A percentile compares a stretch with the other conserved stretches of the same genome.
phyloP scores from a whole-genome alignment of 2,797 vertebrate species.

The Halcyon smyrnensis region DNA sequence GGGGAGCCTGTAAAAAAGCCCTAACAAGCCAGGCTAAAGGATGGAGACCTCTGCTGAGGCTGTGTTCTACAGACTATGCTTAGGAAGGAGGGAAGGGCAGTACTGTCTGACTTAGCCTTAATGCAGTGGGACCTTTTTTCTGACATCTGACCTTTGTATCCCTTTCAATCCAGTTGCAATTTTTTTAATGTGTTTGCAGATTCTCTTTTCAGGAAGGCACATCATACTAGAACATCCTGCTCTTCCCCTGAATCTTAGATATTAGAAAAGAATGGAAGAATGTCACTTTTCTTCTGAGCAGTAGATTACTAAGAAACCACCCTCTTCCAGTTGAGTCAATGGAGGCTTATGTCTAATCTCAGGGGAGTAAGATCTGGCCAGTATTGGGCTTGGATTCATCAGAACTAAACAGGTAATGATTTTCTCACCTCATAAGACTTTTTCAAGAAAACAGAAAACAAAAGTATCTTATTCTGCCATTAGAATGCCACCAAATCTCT shows the following conservation, averaged over 20 bases:
- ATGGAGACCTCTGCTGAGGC: background rate
- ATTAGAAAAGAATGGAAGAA: background rate
- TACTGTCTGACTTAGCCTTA: background rate
- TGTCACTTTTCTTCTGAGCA: background rate
- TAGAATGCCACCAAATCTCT: background rate
- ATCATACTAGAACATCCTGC: background rate
- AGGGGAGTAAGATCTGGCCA: background rate
- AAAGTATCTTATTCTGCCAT: background rate
- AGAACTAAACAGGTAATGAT: background rate
- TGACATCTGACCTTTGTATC: background rate
- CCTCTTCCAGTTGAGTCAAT: background rate
- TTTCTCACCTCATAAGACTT: background rate
- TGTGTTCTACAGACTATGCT: background rate
- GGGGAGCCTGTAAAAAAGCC: background rate
- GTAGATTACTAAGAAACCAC: background rate
- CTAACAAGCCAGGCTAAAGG: background rate
- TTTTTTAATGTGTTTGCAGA: background rate
- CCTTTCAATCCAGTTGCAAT: background rate
- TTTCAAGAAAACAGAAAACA: background rate
- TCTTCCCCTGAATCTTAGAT: background rate
- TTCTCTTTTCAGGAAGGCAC: background rate
- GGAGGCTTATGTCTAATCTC: background rate
- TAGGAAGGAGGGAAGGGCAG: background rate
- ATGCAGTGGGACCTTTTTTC: background rate
- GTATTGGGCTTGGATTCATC: background rate